Evolutionary conservation across 2,888 invertebrate genomes (phyloP), one percentile per base, ranked within the genome.

Genomic region (Globia sparganii): DNA sequence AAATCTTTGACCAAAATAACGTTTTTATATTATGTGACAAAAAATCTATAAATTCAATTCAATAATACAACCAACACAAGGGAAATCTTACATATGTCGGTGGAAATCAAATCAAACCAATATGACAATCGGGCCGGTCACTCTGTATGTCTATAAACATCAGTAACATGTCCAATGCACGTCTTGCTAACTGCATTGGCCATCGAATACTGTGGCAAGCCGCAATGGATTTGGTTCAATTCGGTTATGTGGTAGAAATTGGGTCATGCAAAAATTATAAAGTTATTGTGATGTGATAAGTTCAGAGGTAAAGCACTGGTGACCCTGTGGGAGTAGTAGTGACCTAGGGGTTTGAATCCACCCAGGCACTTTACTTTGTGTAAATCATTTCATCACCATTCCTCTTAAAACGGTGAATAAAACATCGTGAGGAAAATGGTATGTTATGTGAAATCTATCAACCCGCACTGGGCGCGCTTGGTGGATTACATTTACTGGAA

Each of bases 81-180:
- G 6, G 21, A 67, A 21, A 43, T 56, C 49, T 21, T 11, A n/a
- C n/a, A 56, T n/a, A 34, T 31, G 46, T 31, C 31, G 58, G 11
- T 53, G 8, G 9, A 70, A 65, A 71, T 80, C 74, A 77, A 78
- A 58, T 67, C 13, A 34, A 58, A 53, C 67, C 69, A 77, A 77
- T 78, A 68, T 66, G 65, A 70, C 70, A 81, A 75, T 69, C 65
- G 65, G 5, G 11, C n/a, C 62, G 67, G 74, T 86, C 83, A 80
- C 72, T 85, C 78, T 40, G 40, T 11, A 13, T 75, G 85, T 80
- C 85, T 70, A 88, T 87, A 88, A 86, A 85, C 85, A 72, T 87
- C 86, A 85, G 77, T 85, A 75, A 43, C 59, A 49, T 66, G 86
- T 85, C 86, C 88, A 80, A 70, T 81, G 75, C 80, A 77, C 18